phyloP scores from a whole-genome alignment of 2,113 vertebrate species.

The Puma concolor region DNA sequence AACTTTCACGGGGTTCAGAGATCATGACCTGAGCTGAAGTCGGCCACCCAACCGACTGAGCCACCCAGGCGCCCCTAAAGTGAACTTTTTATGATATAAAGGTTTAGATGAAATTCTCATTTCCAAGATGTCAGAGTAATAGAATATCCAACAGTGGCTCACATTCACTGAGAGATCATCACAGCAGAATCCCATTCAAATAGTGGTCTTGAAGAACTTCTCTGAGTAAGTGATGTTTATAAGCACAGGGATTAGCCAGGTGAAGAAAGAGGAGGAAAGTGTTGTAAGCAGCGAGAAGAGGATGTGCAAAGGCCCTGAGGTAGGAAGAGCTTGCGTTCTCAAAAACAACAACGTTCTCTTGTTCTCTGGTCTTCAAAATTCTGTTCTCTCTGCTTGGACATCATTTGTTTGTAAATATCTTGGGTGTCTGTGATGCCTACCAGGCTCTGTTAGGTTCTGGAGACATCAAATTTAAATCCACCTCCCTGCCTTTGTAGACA shows the following conservation, averaged over 20 bases:
- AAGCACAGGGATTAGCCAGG: background rate
- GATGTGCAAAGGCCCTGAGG: background rate
- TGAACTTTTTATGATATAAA: background rate
- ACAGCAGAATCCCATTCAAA: background rate
- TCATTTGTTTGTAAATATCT: background rate
- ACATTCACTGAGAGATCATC: background rate
- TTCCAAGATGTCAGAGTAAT: background rate
- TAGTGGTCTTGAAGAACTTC: background rate
- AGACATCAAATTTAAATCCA: background rate
- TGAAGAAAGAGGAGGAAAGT: background rate
- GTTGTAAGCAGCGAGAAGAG: background rate
- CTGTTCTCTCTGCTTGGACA: background rate
- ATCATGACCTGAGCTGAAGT: no score
- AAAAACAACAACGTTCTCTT: background rate
- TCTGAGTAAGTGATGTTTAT: background rate
- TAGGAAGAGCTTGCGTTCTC: background rate
- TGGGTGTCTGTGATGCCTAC: background rate
- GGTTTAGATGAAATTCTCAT: background rate
- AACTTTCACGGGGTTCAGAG: no score
- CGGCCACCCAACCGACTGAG: no score
- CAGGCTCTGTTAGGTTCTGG: background rate
- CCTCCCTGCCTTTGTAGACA: background rate
- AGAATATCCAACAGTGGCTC: background rate
- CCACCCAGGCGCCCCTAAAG: no score
- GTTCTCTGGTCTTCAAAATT: background rate